phyloP scores from a whole-genome alignment of 2,888 invertebrate species.

The Stenodera caucasica region DNA sequence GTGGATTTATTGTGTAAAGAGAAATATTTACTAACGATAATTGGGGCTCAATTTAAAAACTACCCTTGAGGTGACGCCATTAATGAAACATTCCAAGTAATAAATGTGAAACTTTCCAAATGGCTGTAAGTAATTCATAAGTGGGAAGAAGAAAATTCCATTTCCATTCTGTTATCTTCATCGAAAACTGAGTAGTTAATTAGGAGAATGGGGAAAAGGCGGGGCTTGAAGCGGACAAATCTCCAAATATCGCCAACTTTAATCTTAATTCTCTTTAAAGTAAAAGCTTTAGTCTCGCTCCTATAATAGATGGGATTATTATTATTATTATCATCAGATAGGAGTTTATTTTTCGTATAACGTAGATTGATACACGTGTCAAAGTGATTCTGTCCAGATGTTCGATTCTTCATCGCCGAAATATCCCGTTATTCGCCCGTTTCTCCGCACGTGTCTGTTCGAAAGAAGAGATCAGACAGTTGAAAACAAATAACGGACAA shows the following conservation, averaged over 20 bases:
- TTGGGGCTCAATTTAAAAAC: too few relatives aligned
- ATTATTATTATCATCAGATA: background rate
- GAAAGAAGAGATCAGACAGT: too few relatives aligned
- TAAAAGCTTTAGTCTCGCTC: background rate
- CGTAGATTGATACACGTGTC: too few relatives aligned
- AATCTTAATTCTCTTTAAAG: constrained; percentile 24
- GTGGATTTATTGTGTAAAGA: too few relatives aligned
- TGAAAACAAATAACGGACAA: too few relatives aligned
- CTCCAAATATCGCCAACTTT: constrained; percentile 23
- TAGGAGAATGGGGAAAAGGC: constrained; percentile 35
- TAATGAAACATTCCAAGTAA: constrained; percentile 17
- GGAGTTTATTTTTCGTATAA: too few relatives aligned
- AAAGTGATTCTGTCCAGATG: too few relatives aligned
- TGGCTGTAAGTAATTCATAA: constrained; percentile 36
- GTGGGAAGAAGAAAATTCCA: constrained; percentile 34
- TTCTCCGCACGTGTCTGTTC: too few relatives aligned
- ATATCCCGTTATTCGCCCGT: too few relatives aligned
- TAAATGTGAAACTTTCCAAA: constrained; percentile 36
- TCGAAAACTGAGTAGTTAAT: constrained; percentile 40
- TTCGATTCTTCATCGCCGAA: too few relatives aligned
- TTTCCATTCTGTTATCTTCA: constrained; percentile 40
- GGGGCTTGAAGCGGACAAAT: constrained; percentile 23
- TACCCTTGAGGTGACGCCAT: background rate
- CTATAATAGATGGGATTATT: background rate
- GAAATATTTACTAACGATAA: too few relatives aligned